Evolutionary conservation across 2,113 vertebrate genomes (phyloP), one percentile per base, ranked within the genome.

Genomic region (Leucopsar rothschildi): DNA sequence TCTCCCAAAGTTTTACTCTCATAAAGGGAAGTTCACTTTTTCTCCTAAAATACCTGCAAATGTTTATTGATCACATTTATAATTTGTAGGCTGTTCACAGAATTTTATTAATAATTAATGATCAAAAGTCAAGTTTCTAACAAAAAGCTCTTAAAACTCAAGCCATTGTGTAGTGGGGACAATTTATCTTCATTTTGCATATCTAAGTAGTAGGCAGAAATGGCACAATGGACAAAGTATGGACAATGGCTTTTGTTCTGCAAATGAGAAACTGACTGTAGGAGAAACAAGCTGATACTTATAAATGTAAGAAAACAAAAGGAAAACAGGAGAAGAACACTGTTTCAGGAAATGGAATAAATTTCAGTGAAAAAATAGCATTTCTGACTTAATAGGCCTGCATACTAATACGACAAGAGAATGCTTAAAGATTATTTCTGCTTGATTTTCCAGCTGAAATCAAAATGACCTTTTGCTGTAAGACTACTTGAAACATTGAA

Each of bases 21-120:
- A 23, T 23, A 60, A 79, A 47, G 22, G 10, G 40, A 63, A 79
- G 19, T 47, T 77, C 27, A 82, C 11, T 33, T 87, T 33, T 55
- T 88, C 27, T 81, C 40, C 28, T 80, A 56, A 90, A 85, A 73
- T 63, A 70, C 27, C 16, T 47, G 33, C 60, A 56, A 69, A 71
- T 6, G 15, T 45, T 88, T 94, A 93, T 68, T 87, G 69, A 61
- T 59, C 20, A 70, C 45, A 70, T 71, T 33, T 53, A 27, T 64
- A 82, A 76, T 77, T 69, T 80, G 35, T 84, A 71, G 56, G 86
- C 47, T 70, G 25, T 84, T 95, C 95, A 47, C 18, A 92, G 19
- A 71, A 75, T 61, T 79, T 71, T 88, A 28, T 93, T 95, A 84
- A 86, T 79, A 93, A 93, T 72, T 90, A 57, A 89, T 72, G 4